Base-by-base conservation (phyloP, 2,888 invertebrate genomes). In the Camponotus fellah region DNA sequence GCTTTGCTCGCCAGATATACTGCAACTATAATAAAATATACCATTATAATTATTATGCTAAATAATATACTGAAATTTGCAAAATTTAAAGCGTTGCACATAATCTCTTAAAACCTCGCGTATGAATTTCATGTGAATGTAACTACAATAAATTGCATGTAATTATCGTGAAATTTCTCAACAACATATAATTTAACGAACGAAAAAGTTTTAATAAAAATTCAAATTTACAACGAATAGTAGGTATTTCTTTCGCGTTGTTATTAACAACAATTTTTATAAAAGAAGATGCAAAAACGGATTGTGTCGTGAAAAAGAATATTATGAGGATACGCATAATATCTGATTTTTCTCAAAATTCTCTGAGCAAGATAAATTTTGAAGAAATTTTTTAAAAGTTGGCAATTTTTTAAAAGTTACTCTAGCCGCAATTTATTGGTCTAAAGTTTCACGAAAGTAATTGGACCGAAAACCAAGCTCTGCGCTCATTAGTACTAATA, bases 391-490 rank as follows among this genome's bases (percentile, higher is more conserved):
- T 53, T 40, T 64, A 34, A 12, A 12, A 21, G 21, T 17, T 17
- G 14, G 0, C 26, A 37, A 53, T n/a, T 53, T 53, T 53, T 40
- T 64, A 34, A 12, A 12, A 21, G 21, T 17, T 58, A 10, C 32
- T 68, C 14, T 14, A 40, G 12, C 32, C 40, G 6, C n/a, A 32
- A 58, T 68, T 43, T 68, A 43, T 58, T 68, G n/a, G 9, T 77
- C 68, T 68, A 68, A 77, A 43, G 40, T 68, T 77, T 77, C 68
- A 68, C 43, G 43, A 77, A 77, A 68, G 32, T 68, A 5, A n/a
- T 14, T 37, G 43, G 14, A 66, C 32, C 40, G 17, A 12, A 32
- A 12, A 9, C 53, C 58, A 58, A 9, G 9, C n/a, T 76, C n/a
- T n/a, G 12, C 26, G n/a, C 32, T 68, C 40, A 68, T 77, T 77